Evolutionary conservation across 1,140 invertebrate genomes (phyloP), one percentile per base, ranked within the genome.

Genomic region (Drosophila bipectinata): DNA sequence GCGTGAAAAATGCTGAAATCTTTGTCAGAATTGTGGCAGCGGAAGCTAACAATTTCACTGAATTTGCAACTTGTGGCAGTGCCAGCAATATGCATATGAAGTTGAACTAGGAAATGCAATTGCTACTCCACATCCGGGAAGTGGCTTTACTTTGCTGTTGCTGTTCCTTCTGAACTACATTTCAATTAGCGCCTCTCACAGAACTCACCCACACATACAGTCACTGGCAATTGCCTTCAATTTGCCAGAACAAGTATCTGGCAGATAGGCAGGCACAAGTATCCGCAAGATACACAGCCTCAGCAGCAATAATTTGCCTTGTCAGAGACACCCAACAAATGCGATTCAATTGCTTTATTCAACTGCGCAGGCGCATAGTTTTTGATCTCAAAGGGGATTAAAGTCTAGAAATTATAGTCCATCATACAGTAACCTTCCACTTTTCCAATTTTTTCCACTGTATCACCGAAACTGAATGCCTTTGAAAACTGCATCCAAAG

Each of bases 311-410:
- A 64, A 80, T 71, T 80, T 58, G 69, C 58, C 78, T 72, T 79
- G 76, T 79, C 67, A 72, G 67, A 39, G 57, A 32, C 66, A 68
- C 49, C 58, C 79, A 79, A 79, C 83, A 87, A 87, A 87, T 87
- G 82, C 79, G 57, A 77, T 87, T 87, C 82, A 88, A 87, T 87
- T 87, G 54, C 54, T 51, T 61, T 37, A 63, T 45, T 45, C 57
- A 15, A 12, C 51, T 67, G 53, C 54, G 69, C 72, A 55, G 67
- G 74, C 44, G 73, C 56, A 54, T 55, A 28, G 52, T 28, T 28
- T 5, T 28, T 28, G 26, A 7, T 28, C 26, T 28, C 5, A 1
- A 28, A 28, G 26, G 5, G 26, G 26, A 28, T 28, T 1, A 6
- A 1, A 28, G 26, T 37, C 9, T 37, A 12, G 34, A 37, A 12